Percentiles rank a stretch among this genome's conserved stretches.
Conservation (phyloP, 2,888 invertebrate genomes). For the Apoda limacodes region DNA sequence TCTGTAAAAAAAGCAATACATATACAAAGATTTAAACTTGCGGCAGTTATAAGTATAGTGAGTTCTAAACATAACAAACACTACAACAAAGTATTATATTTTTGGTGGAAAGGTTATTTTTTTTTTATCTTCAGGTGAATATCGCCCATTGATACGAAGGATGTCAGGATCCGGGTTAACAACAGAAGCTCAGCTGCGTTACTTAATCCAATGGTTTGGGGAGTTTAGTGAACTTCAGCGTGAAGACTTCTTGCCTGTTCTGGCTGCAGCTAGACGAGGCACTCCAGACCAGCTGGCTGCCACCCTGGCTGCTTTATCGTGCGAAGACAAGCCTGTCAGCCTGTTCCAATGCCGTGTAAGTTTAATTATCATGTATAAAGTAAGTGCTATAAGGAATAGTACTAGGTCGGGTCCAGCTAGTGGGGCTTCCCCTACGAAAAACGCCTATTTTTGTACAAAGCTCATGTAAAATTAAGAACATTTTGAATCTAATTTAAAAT, state of each 20-base stretch:
- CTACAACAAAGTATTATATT: too few relatives aligned
- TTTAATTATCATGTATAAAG: conserved; percentile 9
- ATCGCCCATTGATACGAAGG: conserved; percentile 36
- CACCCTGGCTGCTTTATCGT: conserved; percentile 74
- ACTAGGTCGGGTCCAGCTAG: neutral
- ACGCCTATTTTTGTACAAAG: too few relatives aligned
- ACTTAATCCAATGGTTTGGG: conserved; percentile 87
- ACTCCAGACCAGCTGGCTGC: conserved; percentile 81
- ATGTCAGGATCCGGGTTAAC: conserved; percentile 71
- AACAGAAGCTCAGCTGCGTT: conserved; percentile 81
- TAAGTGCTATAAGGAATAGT: conserved; percentile 2
- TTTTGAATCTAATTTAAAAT: too few relatives aligned
- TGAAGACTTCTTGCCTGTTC: conserved; percentile 83
- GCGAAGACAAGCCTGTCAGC: conserved; percentile 82
- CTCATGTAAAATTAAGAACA: too few relatives aligned
- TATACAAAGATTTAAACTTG: too few relatives aligned
- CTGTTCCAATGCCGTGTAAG: conserved; percentile 85
- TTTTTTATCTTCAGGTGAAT: conserved; percentile 29
- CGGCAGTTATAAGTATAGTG: too few relatives aligned
- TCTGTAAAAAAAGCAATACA: too few relatives aligned
- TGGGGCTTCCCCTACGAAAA: too few relatives aligned
- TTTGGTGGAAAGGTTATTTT: too few relatives aligned
- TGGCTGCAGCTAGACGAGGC: conserved; percentile 72
- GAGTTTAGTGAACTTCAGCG: conserved; percentile 91
- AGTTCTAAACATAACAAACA: too few relatives aligned